Conservation (phyloP, 2,797 vertebrate genomes). For the Tympanoctomys barrerae region DNA sequence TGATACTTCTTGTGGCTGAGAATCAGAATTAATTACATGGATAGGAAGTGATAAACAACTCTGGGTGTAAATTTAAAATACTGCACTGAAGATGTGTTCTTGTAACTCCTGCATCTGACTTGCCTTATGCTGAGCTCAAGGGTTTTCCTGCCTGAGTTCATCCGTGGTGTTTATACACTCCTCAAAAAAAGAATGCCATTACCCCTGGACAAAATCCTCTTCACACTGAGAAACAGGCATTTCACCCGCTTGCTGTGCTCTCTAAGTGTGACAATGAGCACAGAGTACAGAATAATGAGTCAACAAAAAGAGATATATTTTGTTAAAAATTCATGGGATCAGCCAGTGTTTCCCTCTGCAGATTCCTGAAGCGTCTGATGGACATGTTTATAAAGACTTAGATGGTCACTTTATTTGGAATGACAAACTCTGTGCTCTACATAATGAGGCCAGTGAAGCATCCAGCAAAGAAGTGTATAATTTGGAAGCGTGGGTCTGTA, state of each 20-base stretch:
- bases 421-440: conserved; percentile 76
- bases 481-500: conserved; percentile 79
- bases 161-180: conserved; percentile 17
- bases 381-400: conserved; percentile 81
- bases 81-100: not conserved
- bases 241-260: conserved; percentile 46
- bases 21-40: conserved; percentile 65
- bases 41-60: conserved; percentile 57
- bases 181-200: conserved; percentile 29
- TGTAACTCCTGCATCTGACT: not conserved
- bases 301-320: not conserved
- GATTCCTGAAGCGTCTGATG: conserved; percentile 77
- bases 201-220: conserved; percentile 5
- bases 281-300: conserved; percentile 32
- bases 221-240: not conserved
- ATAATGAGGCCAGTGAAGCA: conserved; percentile 87
- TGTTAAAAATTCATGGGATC: conserved; percentile 20
- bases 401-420: conserved; percentile 81
- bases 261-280: not conserved
- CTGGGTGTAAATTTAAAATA: conserved; percentile 24
- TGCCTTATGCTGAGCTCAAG: not conserved
- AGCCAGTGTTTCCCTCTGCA: conserved; percentile 63
- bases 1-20: conserved; percentile 36
- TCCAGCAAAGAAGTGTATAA: conserved; percentile 81
- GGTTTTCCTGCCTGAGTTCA: not conserved